phyloP scores from a whole-genome alignment of 1,140 invertebrate species.

The Eubasilissa regina region DNA sequence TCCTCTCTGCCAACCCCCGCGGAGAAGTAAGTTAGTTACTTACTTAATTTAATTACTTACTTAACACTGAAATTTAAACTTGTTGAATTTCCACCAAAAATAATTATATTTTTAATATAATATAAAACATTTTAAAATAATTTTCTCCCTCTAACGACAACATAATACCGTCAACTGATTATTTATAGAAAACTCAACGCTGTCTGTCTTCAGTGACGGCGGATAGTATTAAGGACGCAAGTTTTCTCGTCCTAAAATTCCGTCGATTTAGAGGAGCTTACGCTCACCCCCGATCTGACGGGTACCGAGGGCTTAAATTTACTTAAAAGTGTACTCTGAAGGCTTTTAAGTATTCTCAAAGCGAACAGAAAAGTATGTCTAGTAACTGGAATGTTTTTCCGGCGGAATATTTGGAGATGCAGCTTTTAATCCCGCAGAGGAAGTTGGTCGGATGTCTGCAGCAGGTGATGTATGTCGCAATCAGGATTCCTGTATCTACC shows the following conservation, averaged over 20 bases:
- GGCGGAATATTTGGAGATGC: conserved; percentile 28
- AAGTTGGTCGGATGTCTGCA: conserved; percentile 22
- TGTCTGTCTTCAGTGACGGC: too few relatives aligned
- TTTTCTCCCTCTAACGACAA: too few relatives aligned
- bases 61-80: too few relatives aligned
- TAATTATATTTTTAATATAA: too few relatives aligned
- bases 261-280: conserved; percentile 24
- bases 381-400: conserved; percentile 19
- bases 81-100: too few relatives aligned
- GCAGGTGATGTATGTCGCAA: conserved; percentile 44
- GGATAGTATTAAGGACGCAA: too few relatives aligned
- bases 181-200: too few relatives aligned
- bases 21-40: too few relatives aligned
- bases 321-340: conserved; percentile 3
- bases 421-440: conserved; percentile 41
- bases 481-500: conserved; percentile 32
- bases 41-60: too few relatives aligned
- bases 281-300: not conserved
- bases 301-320: conserved; percentile 11
- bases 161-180: too few relatives aligned
- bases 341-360: conserved; percentile 1
- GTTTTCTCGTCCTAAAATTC: not conserved
- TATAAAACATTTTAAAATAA: too few relatives aligned
- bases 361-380: not conserved
- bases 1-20: too few relatives aligned